Evolutionary conservation across 2,797 vertebrate species (phyloP).

Genomic region (Lophura swinhoii): DNA sequence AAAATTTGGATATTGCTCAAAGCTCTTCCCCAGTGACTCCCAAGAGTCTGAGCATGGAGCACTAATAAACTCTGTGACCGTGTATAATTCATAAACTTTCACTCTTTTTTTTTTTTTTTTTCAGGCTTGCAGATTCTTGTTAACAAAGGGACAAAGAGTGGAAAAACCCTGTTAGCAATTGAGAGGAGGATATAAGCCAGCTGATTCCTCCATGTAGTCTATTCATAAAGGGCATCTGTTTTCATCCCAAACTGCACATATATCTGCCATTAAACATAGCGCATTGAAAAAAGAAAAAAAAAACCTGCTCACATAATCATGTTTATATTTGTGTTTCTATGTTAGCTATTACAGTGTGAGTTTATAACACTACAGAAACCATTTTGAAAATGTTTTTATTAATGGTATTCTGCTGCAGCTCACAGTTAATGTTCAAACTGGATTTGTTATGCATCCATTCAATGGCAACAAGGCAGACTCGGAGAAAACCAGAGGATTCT

Average conservation of each 20-base stretch:
- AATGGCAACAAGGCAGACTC: not conserved
- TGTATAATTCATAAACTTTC: constrained; percentile 82
- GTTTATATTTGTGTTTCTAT: constrained; percentile 51
- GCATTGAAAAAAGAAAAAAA: not conserved
- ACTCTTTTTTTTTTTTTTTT: constrained; percentile 68
- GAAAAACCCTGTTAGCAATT: constrained; percentile 32
- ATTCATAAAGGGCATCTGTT: constrained; percentile 39
- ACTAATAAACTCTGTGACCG: constrained; percentile 74
- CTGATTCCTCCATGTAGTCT: constrained; percentile 45
- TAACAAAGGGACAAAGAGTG: constrained; percentile 63
- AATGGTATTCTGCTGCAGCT: not conserved
- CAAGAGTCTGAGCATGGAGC: constrained; percentile 71
- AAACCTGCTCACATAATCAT: not conserved
- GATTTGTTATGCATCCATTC: constrained; percentile 26
- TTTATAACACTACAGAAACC: constrained; percentile 31
- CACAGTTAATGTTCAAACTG: constrained; percentile 42
- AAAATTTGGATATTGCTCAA: constrained; percentile 76
- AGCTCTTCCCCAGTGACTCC: constrained; percentile 75
- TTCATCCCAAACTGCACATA: constrained; percentile 18
- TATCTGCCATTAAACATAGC: not conserved
- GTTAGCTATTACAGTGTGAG: not conserved
- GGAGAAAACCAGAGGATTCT: constrained; percentile 20
- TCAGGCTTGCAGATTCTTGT: constrained; percentile 61
- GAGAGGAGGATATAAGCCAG: constrained; percentile 44
- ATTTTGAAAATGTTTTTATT: constrained; percentile 40